A percentile compares a stretch with the other conserved stretches of the same genome.
phyloP scores from a whole-genome alignment of 2,797 vertebrate genomes.

The Pseudochirops cupreus region DNA sequence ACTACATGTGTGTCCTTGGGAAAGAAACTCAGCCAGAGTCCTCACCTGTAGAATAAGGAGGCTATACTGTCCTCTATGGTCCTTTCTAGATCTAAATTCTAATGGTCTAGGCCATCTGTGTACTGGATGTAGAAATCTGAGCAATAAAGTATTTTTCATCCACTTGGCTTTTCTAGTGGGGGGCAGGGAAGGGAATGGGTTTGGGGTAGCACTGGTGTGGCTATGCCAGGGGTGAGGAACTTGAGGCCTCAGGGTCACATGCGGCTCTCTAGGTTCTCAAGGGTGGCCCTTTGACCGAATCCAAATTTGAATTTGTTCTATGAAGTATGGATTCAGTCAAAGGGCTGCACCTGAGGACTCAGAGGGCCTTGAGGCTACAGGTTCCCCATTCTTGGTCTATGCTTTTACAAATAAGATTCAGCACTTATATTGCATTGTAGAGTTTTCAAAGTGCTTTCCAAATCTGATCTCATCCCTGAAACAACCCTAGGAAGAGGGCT shows the following conservation, averaged over 20 bases:
- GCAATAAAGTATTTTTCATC: not conserved
- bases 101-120: not conserved
- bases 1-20: not conserved
- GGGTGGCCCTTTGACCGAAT: too few relatives aligned
- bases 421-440: not conserved
- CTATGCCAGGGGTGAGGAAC: not conserved
- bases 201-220: not conserved
- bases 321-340: too few relatives aligned
- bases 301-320: too few relatives aligned
- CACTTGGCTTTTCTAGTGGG: not conserved
- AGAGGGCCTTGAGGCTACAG: too few relatives aligned
- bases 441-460: not conserved
- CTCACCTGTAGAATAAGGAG: not conserved
- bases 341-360: too few relatives aligned
- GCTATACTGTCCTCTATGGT: not conserved
- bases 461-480: not conserved
- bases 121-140: not conserved
- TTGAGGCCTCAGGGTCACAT: too few relatives aligned
- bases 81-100: not conserved
- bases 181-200: not conserved
- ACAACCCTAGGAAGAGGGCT: not conserved
- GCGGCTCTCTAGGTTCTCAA: too few relatives aligned
- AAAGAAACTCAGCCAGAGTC: not conserved
- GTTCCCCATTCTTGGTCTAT: not conserved
- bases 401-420: not conserved